Conservation (phyloP, 2,888 invertebrate genomes). For the Hydropsyche betteni region DNA sequence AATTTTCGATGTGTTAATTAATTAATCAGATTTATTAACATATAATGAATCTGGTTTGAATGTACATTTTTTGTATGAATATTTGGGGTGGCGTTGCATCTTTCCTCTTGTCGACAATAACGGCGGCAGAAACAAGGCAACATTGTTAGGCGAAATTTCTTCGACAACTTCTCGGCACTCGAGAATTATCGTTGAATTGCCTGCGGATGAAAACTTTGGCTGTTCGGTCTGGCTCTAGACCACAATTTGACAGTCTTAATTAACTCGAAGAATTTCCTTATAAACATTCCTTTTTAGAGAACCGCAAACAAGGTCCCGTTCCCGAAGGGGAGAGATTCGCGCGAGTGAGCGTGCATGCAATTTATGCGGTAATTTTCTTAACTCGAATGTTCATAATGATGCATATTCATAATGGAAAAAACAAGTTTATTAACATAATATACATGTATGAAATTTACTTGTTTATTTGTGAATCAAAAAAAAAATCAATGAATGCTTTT, state of each 20-base stretch:
- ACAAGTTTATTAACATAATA: no score
- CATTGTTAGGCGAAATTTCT: conserved; percentile 46
- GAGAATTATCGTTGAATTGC: conserved; percentile 41
- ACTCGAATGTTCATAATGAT: no score
- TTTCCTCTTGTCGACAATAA: conserved; percentile 39
- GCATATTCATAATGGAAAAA: no score
- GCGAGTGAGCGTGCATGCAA: background rate
- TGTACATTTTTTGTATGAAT: no score
- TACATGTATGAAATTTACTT: no score
- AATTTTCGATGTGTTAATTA: background rate
- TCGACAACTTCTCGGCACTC: conserved; percentile 36
- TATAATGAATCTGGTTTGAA: no score
- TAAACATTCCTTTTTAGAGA: conserved; percentile 31
- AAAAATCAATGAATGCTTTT: no score
- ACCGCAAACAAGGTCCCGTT: conserved; percentile 19
- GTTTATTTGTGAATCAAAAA: no score
- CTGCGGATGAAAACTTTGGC: conserved; percentile 48
- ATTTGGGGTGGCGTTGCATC: no score
- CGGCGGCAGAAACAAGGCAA: conserved; percentile 36
- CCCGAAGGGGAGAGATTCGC: background rate
- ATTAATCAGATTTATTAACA: no score
- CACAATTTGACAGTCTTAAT: conserved; percentile 51
- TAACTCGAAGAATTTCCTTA: conserved; percentile 48
- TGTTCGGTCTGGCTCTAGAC: conserved; percentile 41
- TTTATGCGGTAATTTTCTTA: no score